Base-by-base conservation (phyloP, 2,888 invertebrate genomes). In the Vesta saturnalis region DNA sequence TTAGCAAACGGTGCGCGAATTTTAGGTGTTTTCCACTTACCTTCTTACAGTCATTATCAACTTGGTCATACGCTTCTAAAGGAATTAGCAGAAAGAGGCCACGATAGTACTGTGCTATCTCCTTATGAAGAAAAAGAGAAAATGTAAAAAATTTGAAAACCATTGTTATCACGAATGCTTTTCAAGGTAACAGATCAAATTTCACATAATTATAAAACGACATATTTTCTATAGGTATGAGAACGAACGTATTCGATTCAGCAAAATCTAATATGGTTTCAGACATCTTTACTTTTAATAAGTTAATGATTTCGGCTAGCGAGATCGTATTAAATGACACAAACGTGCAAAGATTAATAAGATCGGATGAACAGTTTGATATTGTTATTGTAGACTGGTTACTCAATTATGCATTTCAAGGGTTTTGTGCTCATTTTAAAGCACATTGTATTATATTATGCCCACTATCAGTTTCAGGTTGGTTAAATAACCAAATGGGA, bases 401-500 rank as follows among this genome's bases (percentile, higher is more conserved):
- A 72, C 75, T 85, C 19, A 83, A 82, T 69, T 86, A 87, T 71
- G 85, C 85, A 1, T 74, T 79, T 15, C 76, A 46, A 55, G 85
- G 85, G 0, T 72, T 81, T 6, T 77, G 77, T 12, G 73, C 78
- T 57, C 76, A 77, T 62, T 77, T 76, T 61, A 75, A 79, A 18
- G 77, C 77, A 1, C 79, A 79, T 0, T 55, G 78, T 12, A 73
- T 82, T 16, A 23, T 76, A 0, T 69, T 81, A 2, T 83, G 83
- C 74, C 84, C 72, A 0, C 21, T 67, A 10, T 83, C 82, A 18
- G 81, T 81, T 61, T 80, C 81, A 57, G 80, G 82, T 56, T 83
- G 82, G 73, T 82, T 85, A 76, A 84, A 84, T 58, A 82, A 83
- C 64, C 81, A 83, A 72, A 82, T 85, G 80, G 86, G 86, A 0